Conservation (phyloP, 2,113 vertebrate species). For the Cyphomyrus discorhynchus region DNA sequence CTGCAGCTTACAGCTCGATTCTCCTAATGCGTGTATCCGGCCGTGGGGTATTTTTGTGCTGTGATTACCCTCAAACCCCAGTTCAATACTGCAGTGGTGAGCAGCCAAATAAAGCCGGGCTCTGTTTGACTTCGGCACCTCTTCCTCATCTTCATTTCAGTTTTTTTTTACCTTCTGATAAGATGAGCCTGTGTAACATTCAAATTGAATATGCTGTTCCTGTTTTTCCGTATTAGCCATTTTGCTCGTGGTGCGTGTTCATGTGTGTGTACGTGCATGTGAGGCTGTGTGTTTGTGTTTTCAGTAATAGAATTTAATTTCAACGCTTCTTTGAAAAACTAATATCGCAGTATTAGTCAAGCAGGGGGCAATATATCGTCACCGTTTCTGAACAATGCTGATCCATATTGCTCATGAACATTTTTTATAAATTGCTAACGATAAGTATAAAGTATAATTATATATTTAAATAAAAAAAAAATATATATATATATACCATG, state of each 20-base stretch:
- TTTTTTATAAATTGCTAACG: neutral
- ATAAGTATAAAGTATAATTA: neutral
- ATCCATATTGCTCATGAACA: neutral
- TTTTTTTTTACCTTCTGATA: slow-evolving; percentile 10
- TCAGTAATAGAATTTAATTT: slow-evolving; percentile 13
- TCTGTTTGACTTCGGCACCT: neutral
- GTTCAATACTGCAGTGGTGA: neutral
- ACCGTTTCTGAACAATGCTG: neutral
- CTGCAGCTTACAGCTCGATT: neutral
- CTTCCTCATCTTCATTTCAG: neutral
- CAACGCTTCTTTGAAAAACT: neutral
- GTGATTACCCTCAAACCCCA: neutral
- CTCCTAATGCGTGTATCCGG: neutral
- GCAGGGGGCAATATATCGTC: neutral
- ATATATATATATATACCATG: neutral
- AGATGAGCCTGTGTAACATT: slow-evolving; percentile 12
- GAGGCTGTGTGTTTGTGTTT: slow-evolving; percentile 14
- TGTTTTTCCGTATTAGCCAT: neutral
- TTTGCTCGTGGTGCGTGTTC: slow-evolving; percentile 2
- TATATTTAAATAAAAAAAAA: neutral
- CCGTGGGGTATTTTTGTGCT: neutral
- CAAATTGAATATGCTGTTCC: slow-evolving; percentile 13
- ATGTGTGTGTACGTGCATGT: slow-evolving; percentile 20
- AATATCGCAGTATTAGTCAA: neutral
- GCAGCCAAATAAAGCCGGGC: neutral